Percentiles rank a stretch among this genome's conserved stretches.
phyloP scores from a whole-genome alignment of 2,888 invertebrate species.

The Halictus ligatus region DNA sequence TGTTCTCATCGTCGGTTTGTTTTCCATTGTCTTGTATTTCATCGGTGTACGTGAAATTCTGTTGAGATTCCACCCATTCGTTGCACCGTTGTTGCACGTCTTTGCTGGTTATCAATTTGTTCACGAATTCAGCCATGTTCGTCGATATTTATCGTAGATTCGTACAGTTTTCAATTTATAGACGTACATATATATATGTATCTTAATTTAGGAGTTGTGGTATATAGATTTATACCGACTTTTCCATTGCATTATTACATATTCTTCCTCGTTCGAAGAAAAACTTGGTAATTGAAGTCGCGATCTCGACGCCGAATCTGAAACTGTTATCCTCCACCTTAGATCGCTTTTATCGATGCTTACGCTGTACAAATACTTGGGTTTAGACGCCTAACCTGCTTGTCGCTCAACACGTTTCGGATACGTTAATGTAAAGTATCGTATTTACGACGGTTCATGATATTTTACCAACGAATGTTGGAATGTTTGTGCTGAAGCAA shows the following conservation, averaged over 20 bases:
- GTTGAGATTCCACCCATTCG: constrained; percentile 77
- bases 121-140: constrained; percentile 41
- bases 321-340: background rate
- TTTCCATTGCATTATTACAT: background rate
- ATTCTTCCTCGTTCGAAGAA: background rate
- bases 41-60: constrained; percentile 55
- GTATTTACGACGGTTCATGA: background rate
- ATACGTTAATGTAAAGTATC: background rate
- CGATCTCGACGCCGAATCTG: background rate
- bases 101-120: constrained; percentile 69
- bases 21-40: constrained; percentile 62
- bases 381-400: constrained; percentile 43
- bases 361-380: background rate
- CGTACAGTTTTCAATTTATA: background rate
- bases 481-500: constrained; percentile 32
- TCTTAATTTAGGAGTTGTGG: background rate
- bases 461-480: background rate
- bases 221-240: background rate
- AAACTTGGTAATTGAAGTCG: background rate
- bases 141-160: background rate
- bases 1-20: constrained; percentile 75
- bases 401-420: background rate
- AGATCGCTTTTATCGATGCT: constrained; percentile 16
- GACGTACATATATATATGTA: background rate
- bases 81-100: constrained; percentile 78